Conservation (phyloP, 2,113 vertebrate genomes). For the Platichthys flesus region DNA sequence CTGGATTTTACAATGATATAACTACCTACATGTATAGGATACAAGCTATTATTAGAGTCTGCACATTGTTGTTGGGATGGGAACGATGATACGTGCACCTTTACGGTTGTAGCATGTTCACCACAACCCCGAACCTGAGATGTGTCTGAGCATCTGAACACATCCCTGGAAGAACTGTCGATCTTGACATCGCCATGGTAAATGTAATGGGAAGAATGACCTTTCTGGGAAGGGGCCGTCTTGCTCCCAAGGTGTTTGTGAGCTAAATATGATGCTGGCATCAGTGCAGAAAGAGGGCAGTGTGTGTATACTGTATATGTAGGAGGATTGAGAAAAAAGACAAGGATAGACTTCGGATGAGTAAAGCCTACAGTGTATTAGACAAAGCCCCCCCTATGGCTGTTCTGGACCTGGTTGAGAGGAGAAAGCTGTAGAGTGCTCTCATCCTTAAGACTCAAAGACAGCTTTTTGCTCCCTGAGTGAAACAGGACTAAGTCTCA, state of each 20-base stretch:
- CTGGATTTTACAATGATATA: too few species aligned
- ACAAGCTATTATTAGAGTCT: too few species aligned
- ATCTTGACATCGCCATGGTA: constrained; percentile 50
- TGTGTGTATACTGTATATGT: neutral
- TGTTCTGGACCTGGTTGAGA: constrained; percentile 53
- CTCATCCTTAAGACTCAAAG: constrained; percentile 56
- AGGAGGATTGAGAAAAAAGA: constrained; percentile 33
- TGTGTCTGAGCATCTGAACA: constrained; percentile 15
- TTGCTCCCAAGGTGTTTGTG: constrained; percentile 64
- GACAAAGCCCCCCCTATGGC: constrained; percentile 49
- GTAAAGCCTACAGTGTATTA: constrained; percentile 55
- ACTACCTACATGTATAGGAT: too few species aligned
- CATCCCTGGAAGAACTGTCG: neutral
- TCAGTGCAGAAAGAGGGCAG: constrained; percentile 23
- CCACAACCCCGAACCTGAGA: constrained; percentile 27
- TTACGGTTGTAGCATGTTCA: neutral
- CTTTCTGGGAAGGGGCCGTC: constrained; percentile 76
- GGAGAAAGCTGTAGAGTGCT: constrained; percentile 45
- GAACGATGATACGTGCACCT: too few species aligned
- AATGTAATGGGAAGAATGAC: constrained; percentile 72
- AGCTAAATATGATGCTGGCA: constrained; percentile 72
- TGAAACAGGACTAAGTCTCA: constrained; percentile 40
- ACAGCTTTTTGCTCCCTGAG: constrained; percentile 52
- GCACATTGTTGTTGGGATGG: too few species aligned
- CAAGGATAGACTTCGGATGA: constrained; percentile 19